Evolutionary conservation across 2,113 vertebrate genomes (phyloP).

Genomic region (Triplophysa siluroides): DNA sequence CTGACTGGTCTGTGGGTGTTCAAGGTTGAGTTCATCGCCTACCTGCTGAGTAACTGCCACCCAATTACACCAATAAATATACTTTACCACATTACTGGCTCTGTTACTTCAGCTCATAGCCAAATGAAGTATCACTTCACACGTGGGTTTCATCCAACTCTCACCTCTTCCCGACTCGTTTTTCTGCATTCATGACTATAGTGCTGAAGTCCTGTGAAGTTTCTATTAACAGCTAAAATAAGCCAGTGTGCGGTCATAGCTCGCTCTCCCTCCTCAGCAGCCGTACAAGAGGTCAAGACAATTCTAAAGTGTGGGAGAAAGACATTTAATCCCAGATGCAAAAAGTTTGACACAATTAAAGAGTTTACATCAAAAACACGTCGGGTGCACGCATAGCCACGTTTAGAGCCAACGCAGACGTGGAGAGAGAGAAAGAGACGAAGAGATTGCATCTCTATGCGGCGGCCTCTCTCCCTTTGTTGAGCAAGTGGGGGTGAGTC

Average conservation of each 20-base stretch:
- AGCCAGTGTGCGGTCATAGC: slow-evolving; percentile 4
- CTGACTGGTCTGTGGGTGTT: neutral
- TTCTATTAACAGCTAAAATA: slow-evolving; percentile 28
- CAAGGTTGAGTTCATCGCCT: neutral
- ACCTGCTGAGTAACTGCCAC: neutral
- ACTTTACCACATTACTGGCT: slow-evolving; percentile 15
- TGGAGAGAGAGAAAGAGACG: slow-evolving; percentile 29
- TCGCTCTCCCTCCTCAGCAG: neutral
- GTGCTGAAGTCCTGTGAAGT: slow-evolving; percentile 2
- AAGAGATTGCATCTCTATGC: slow-evolving; percentile 45
- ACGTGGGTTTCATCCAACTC: slow-evolving; percentile 17
- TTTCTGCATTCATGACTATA: neutral
- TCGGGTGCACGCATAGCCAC: slow-evolving; percentile 19
- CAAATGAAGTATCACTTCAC: slow-evolving; percentile 20
- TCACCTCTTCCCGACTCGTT: slow-evolving; percentile 25
- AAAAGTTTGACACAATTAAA: neutral
- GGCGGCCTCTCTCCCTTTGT: slow-evolving; percentile 49
- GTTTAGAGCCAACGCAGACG: slow-evolving; percentile 29
- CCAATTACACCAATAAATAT: slow-evolving; percentile 17
- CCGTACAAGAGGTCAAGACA: neutral
- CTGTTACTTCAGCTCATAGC: slow-evolving; percentile 1
- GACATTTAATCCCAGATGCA: neutral
- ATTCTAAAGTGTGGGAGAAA: neutral
- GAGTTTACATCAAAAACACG: neutral
- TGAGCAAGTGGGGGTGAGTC: slow-evolving; percentile 53